These are phyloP conservation scores for Grammomys dolichurus DNA, from an alignment of 2,113 vertebrate genomes.

Conservation along the genomic window DNA sequence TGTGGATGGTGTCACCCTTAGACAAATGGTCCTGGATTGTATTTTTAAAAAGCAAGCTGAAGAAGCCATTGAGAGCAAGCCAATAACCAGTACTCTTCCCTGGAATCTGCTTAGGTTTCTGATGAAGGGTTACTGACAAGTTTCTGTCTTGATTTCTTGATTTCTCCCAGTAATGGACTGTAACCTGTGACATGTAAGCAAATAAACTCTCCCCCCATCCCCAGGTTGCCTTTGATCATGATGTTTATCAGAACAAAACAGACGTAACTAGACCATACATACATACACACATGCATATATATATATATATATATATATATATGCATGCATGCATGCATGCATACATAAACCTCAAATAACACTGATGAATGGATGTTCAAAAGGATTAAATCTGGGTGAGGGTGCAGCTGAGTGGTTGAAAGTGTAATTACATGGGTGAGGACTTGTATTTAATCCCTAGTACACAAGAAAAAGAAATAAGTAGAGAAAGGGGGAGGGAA, in stretches of 20 bases:
- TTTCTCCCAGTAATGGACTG: neutral
- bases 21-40: neutral
- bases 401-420: neutral
- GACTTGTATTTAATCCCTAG: neutral
- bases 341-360: neutral
- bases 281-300: neutral
- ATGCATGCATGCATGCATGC: too few relatives aligned
- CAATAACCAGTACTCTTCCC: neutral
- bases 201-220: neutral
- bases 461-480: neutral
- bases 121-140: neutral
- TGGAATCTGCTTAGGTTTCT: too few relatives aligned
- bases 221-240: neutral
- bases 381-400: neutral
- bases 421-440: neutral
- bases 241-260: neutral
- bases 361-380: neutral
- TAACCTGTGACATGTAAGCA: neutral
- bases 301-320: too few relatives aligned
- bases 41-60: neutral
- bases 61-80: neutral
- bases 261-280: neutral
- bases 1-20: neutral
- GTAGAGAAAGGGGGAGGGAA: neutral
- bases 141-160: neutral